Percentiles rank a stretch among this genome's conserved stretches.
These are phyloP conservation scores for Adelphocoris suturalis DNA, from an alignment of 2,888 invertebrate genomes.

Conservation along the genomic window DNA sequence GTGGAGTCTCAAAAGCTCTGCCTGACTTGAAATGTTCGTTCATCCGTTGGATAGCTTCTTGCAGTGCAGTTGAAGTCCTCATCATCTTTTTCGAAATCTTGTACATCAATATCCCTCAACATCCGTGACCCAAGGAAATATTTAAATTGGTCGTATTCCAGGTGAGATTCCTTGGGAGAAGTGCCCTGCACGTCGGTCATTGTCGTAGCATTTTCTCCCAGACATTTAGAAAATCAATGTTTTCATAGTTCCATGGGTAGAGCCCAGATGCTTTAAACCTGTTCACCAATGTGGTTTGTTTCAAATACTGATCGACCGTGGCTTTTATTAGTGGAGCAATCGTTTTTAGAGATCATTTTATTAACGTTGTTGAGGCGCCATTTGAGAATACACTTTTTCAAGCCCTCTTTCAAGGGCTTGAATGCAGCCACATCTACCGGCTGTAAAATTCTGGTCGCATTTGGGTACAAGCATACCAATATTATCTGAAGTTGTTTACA, in stretches of 20 bases:
- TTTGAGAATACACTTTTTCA: conserved; percentile 17
- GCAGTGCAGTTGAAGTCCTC: not conserved
- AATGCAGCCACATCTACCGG: conserved; percentile 76
- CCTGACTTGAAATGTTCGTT: not conserved
- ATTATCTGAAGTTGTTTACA: conserved; percentile 76
- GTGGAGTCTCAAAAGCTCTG: too few species aligned
- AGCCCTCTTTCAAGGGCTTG: conserved; percentile 70
- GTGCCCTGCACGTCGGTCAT: not conserved
- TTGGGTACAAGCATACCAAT: conserved; percentile 77
- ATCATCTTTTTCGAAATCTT: not conserved
- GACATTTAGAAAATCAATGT: conserved; percentile 27
- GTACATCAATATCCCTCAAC: conserved; percentile 51
- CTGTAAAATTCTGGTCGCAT: conserved; percentile 76
- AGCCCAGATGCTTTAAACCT: conserved; percentile 11
- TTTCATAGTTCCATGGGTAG: conserved; percentile 17
- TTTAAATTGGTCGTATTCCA: not conserved
- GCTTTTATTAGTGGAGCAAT: conserved; percentile 53
- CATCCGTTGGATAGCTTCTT: conserved; percentile 29
- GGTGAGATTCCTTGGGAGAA: not conserved
- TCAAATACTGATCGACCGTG: conserved; percentile 1
- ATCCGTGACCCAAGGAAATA: conserved; percentile 73
- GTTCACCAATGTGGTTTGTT: not conserved
- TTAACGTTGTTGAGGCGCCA: conserved; percentile 5
- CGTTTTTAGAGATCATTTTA: conserved; percentile 36
- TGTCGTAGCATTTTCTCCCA: not conserved